Evolutionary conservation across 2,888 invertebrate genomes (phyloP), one percentile per base, ranked within the genome.

Genomic region (Notodonta ziczac): DNA sequence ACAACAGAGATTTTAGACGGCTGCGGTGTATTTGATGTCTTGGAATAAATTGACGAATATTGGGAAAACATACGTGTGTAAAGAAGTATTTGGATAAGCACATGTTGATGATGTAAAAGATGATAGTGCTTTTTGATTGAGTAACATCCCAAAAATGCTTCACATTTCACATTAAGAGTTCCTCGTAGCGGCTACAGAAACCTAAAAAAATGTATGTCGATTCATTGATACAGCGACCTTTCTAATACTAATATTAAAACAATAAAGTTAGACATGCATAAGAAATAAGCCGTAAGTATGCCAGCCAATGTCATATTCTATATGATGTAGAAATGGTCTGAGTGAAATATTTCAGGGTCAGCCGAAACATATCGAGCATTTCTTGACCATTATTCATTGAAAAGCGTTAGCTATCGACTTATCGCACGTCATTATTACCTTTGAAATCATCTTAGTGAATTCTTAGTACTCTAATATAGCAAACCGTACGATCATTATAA

Each of bases 261-360:
- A 46, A 46, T 46, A n/a, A 46, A 46, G 51, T 60, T 59, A 13
- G 39, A 35, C 54, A 60, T 51, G 56, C 56, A 32, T 58, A 52
- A 50, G 57, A 60, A 62, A 56, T 61, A 56, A 60, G 60, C 67
- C 60, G 58, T 59, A 67, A 73, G 57, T 64, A 60, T 67, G 73
- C 63, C 62, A 67, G 73, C 63, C 62, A 67, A 61, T 70, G 70
- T 60, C 70, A 58, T 65, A 56, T 40, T n/a, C 61, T 60, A 44
- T 55, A 56, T 57, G 32, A 52, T 52, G 60, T 56, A 54, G 56
- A 72, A 62, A 72, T 59, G 42, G 44, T 35, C 59, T 51, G 58
- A 61, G 58, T 60, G 65, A 62, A 39, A 55, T 61, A 54, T 53
- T 24, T 32, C 52, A 53, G 14, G 44, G 39, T 59, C 42, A 32